Conservation (phyloP, 2,797 vertebrate genomes). For the Stomatorhinus walkeri region DNA sequence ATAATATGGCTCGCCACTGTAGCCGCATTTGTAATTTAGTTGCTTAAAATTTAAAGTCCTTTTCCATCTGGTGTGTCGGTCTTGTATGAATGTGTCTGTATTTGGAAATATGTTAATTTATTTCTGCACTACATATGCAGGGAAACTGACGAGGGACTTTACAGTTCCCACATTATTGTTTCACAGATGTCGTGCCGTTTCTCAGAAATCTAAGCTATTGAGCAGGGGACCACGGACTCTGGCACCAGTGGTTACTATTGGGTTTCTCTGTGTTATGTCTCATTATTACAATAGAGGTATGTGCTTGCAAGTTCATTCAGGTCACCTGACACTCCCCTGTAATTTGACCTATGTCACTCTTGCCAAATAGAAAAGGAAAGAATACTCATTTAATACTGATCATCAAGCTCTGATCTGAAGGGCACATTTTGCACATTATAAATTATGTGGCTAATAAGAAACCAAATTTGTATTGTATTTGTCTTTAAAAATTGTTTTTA, state of each 20-base stretch:
- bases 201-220: background rate
- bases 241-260: slow-evolving; percentile 32
- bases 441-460: background rate
- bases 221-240: background rate
- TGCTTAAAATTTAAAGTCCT: background rate
- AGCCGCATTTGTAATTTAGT: background rate
- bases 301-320: slow-evolving; percentile 47
- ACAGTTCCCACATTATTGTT: slow-evolving; percentile 3
- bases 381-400: slow-evolving; percentile 39
- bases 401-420: slow-evolving; percentile 34
- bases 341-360: slow-evolving; percentile 44
- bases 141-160: background rate
- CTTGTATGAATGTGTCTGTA: background rate
- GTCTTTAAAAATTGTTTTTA: background rate
- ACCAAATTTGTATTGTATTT: background rate
- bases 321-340: slow-evolving; percentile 49
- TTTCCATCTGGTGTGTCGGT: background rate
- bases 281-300: slow-evolving; percentile 39
- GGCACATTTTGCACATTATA: slow-evolving; percentile 38
- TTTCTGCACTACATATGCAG: background rate
- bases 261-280: slow-evolving; percentile 39
- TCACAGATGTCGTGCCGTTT: background rate
- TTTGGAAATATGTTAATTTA: background rate
- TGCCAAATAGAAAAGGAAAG: slow-evolving; percentile 21
- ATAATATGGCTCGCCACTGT: background rate